Percentiles rank a stretch among this genome's conserved stretches.
Evolutionary conservation across 2,888 invertebrate genomes (phyloP).

Genomic region (Mesopsocus fuscifrons): DNA sequence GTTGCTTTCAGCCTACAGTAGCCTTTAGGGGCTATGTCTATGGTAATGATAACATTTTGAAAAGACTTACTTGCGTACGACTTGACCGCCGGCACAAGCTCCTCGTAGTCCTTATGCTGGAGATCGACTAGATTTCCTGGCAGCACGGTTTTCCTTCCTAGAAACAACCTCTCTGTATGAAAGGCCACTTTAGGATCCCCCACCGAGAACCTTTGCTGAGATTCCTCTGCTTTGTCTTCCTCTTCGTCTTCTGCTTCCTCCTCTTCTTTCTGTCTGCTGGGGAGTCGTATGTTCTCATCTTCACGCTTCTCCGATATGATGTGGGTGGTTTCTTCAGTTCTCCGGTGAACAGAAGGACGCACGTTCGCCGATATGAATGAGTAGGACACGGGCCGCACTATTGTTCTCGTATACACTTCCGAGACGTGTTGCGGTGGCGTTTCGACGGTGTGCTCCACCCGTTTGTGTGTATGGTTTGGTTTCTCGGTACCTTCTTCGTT

Average conservation of each 20-base stretch:
- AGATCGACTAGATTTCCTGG: not conserved
- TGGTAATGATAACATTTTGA: no score
- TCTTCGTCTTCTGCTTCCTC: conserved; percentile 2
- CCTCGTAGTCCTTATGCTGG: not conserved
- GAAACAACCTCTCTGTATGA: no score
- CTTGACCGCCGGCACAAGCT: not conserved
- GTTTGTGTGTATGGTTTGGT: not conserved
- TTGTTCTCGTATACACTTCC: not conserved
- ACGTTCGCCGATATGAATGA: conserved; percentile 2
- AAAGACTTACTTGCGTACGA: not conserved
- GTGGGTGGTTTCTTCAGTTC: no score
- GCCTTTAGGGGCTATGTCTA: no score
- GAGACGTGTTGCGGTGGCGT: not conserved
- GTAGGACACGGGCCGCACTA: not conserved
- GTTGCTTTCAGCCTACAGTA: no score
- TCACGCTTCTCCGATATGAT: no score
- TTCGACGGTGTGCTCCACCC: no score
- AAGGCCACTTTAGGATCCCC: no score
- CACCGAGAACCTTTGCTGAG: no score
- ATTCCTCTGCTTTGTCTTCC: not conserved
- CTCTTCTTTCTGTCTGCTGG: no score
- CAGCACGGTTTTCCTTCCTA: conserved; percentile 3
- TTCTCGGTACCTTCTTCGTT: not conserved
- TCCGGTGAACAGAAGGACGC: no score
- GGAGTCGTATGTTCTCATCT: no score